Conservation (phyloP, 2,797 vertebrate genomes). For the Tragelaphus eurycerus region DNA sequence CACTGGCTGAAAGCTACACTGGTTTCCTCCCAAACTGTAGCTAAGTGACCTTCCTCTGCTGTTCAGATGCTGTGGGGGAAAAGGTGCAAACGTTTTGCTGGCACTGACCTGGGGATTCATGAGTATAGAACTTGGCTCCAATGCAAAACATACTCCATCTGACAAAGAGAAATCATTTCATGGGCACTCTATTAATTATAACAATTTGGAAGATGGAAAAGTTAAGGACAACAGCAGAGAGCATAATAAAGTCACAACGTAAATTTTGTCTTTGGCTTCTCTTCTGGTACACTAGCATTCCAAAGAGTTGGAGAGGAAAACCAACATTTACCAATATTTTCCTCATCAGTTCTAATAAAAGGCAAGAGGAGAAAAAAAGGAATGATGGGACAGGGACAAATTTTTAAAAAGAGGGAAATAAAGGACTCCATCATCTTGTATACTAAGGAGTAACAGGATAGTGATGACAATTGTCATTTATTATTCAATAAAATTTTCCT, state of each 20-base stretch:
- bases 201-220: constrained; percentile 72
- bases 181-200: constrained; percentile 72
- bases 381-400: background rate
- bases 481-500: constrained; percentile 13
- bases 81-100: constrained; percentile 73
- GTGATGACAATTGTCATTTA: background rate
- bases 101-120: constrained; percentile 64
- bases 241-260: constrained; percentile 67
- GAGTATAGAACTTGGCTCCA: constrained; percentile 69
- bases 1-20: constrained; percentile 49
- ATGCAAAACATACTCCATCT: constrained; percentile 77
- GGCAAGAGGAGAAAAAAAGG: background rate
- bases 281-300: constrained; percentile 13
- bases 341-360: constrained; percentile 17
- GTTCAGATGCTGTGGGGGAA: constrained; percentile 50
- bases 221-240: constrained; percentile 71
- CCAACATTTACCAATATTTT: constrained; percentile 39
- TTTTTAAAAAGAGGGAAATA: background rate
- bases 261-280: constrained; percentile 62
- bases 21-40: constrained; percentile 65
- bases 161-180: constrained; percentile 77
- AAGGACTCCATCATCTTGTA: background rate
- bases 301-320: background rate
- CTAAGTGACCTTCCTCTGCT: constrained; percentile 64
- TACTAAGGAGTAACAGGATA: background rate